Base-by-base conservation (phyloP, 2,113 vertebrate genomes). In the Pituophis catenifer region DNA sequence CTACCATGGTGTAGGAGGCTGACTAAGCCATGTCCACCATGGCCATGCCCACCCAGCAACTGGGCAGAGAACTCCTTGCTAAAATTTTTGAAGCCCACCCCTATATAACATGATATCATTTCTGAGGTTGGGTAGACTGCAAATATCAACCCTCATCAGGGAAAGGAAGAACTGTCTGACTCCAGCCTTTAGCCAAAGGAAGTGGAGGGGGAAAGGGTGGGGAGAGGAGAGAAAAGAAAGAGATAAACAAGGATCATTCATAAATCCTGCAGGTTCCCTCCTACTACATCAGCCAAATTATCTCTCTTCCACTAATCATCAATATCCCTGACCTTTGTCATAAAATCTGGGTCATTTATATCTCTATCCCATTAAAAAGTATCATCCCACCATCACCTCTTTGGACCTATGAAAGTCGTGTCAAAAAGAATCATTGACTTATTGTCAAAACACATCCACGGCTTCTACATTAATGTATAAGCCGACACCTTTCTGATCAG, bases 391-490 rank as follows among this genome's bases (percentile, higher is more conserved):
- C 62, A 97, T 96, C 96, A 97, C 95, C 95, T 97, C 93, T 97
- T 97, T 13, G 26, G 89, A 95, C 97, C 96, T 96, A 97, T 97
- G 98, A 97, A 98, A 97, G 96, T 97, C 90, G 54, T 94, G 96
- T 97, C 97, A 97, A 96, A 97, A 98, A 97, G 96, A 98, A 97
- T 97, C 96, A 97, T 96, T 97, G 96, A 98, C 97, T 97, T 98
- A 96, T 97, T 97, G 97, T 97, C 97, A 98, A 93, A 97, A 97
- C 91, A 96, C 81, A 96, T 96, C 94, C 95, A 96, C 91, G 89
- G 89, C 96, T 97, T 97, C 94, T 88, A 94, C 95, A 95, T 96
- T 97, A 97, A 97, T 97, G 94, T 94, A 96, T 90, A 92, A 93
- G 93, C 21, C 44, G 93, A 96, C 94, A 93, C 89, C 81, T 95